Evolutionary conservation across 2,113 vertebrate genomes (phyloP), one percentile per base, ranked within the genome.

Genomic region (Anguilla rostrata): DNA sequence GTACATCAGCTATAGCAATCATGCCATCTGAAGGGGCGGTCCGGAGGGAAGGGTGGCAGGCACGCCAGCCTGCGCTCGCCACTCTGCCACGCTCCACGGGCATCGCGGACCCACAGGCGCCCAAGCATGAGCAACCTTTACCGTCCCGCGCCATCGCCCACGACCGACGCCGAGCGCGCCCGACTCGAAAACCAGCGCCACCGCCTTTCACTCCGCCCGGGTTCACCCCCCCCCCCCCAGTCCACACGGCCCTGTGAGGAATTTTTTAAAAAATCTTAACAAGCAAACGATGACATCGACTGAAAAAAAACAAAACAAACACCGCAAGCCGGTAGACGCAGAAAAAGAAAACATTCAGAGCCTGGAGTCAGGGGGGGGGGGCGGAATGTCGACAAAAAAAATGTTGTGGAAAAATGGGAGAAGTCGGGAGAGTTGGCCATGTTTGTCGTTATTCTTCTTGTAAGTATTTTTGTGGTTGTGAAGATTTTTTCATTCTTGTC

Each of bases 1-100:
- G 87, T 99, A 98, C 88, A 97, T 99, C 94, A 99, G 96, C 96
- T 99, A 99, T 93, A 98, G 97, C 92, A 99, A 99, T 95, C 98
- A 99, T 89, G 94, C 96, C 92, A 97, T 97, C 92, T 99, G 95
- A 98, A 88, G 80, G 90, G 90, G 85, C 71, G 14, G 20, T 40
- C 43, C 15, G 11, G 88, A 83, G 84, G 34, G 84, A 92, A 82
- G 88, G 86, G 86, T 89, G 82, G 88, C 83, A 92, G 93, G 92
- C 93, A 86, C 89, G 71, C 81, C 78, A 43, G 43, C 26, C 63
- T 71, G 63, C 82, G 87, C 53, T 60, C 84, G 60, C 86, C 90
- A 93, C 91, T 93, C 93, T 87, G 81, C 92, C 91, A 90, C 43
- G 86, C 93, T 94, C 92, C 86, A 71, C 87, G 91, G 92, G 86